These are phyloP conservation scores for Pseudomugil tenellus DNA, from an alignment of 2,797 vertebrate genomes.

Conservation along the genomic window DNA sequence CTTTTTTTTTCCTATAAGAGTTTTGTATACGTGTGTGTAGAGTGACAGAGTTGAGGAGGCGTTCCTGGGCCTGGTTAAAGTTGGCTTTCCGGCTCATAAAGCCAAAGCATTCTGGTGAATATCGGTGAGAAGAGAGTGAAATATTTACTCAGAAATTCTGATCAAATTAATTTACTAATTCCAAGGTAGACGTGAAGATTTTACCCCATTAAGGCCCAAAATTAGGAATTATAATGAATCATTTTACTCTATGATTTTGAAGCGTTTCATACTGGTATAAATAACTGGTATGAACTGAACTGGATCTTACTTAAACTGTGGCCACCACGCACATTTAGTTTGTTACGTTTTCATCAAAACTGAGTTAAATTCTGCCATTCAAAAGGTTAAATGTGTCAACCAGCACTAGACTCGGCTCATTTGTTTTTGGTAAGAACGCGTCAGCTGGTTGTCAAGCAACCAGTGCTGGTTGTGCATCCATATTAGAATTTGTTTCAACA, in stretches of 20 bases:
- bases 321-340: background rate
- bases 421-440: background rate
- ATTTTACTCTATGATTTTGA: background rate
- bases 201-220: background rate
- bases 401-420: background rate
- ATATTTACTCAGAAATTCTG: conserved; percentile 6
- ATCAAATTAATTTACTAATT: background rate
- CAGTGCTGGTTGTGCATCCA: no score
- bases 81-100: conserved; percentile 17
- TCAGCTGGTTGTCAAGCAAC: no score
- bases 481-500: no score
- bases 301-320: background rate
- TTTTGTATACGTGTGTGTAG: background rate
- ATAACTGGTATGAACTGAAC: background rate
- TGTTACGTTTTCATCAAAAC: background rate
- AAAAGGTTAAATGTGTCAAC: background rate
- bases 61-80: conserved; percentile 10
- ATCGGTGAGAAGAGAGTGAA: conserved; percentile 11
- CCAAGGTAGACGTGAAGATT: background rate
- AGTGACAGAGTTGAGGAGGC: conserved; percentile 13
- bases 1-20: background rate
- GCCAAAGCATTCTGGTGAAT: conserved; percentile 16
- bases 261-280: background rate
- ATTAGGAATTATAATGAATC: background rate
- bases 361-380: background rate